A percentile compares a stretch with the other conserved stretches of the same genome.
Evolutionary conservation across 2,797 vertebrate species (phyloP).

Genomic region (Poecilia velifera): DNA sequence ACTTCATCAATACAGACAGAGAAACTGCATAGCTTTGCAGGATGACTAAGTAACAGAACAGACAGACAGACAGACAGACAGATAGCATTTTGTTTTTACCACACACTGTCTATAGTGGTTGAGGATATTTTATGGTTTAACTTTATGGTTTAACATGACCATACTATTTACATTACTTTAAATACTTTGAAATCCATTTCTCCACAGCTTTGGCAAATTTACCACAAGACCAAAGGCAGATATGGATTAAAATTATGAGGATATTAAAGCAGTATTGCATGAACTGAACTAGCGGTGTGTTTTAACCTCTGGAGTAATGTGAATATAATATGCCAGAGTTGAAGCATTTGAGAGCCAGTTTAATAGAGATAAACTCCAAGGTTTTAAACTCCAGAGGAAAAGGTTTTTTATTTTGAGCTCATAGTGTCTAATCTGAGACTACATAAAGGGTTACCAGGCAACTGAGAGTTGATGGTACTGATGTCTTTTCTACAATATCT

Average conservation of each 20-base stretch:
- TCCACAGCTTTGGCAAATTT: background rate
- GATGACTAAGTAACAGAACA: background rate
- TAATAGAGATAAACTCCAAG: constrained; percentile 31
- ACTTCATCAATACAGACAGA: background rate
- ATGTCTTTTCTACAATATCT: constrained; percentile 35
- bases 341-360: constrained; percentile 7
- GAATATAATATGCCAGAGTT: background rate
- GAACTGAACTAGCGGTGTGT: background rate
- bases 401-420: constrained; percentile 48
- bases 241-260: background rate
- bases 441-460: constrained; percentile 65
- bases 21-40: background rate
- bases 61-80: background rate
- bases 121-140: too few species aligned
- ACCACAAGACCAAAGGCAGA: background rate
- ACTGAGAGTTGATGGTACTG: constrained; percentile 44
- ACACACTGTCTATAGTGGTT: too few species aligned
- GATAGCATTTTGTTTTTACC: background rate
- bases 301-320: constrained; percentile 6
- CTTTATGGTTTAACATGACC: too few species aligned
- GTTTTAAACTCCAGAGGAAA: constrained; percentile 25
- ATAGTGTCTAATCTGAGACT: constrained; percentile 46
- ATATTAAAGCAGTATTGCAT: background rate
- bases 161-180: too few species aligned
- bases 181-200: too few species aligned